These are phyloP conservation scores for Rhinophrynus dorsalis DNA, from an alignment of 2,797 vertebrate genomes.

Conservation along the genomic window DNA sequence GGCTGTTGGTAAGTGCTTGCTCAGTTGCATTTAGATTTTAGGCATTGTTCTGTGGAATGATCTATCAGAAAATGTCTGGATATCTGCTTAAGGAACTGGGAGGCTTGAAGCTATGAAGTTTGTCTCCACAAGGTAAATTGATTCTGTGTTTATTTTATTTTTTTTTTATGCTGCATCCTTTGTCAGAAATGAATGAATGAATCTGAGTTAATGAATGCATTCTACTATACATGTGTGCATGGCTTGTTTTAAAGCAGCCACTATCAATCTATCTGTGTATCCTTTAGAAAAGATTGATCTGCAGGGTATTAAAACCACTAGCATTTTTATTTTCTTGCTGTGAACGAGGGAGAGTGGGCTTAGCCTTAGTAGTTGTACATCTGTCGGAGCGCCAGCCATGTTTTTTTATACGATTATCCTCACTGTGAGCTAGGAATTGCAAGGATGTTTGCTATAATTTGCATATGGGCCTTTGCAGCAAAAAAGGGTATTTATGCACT, in stretches of 20 bases:
- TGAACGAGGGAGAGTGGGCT: conserved; percentile 40
- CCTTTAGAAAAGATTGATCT: too few species aligned
- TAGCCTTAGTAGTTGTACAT: conserved; percentile 54
- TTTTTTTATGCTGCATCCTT: conserved; percentile 25
- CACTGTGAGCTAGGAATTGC: conserved; percentile 49
- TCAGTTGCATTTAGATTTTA: conserved; percentile 72
- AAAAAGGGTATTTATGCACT: conserved; percentile 16
- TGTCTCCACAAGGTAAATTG: conserved; percentile 56
- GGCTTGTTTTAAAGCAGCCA: too few species aligned
- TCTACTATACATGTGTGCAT: too few species aligned
- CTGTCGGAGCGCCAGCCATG: conserved; percentile 67
- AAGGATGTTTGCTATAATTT: conserved; percentile 52
- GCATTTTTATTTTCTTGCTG: background rate
- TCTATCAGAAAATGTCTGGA: conserved; percentile 41
- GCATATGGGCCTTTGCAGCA: conserved; percentile 52
- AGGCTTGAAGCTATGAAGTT: conserved; percentile 59
- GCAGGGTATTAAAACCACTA: too few species aligned
- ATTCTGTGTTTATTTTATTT: conserved; percentile 9
- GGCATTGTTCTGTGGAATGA: conserved; percentile 56
- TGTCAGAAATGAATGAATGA: conserved; percentile 40
- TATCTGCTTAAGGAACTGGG: conserved; percentile 54
- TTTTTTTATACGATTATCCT: conserved; percentile 63
- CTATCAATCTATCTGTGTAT: too few species aligned
- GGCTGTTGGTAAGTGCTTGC: conserved; percentile 78
- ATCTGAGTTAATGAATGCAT: conserved; percentile 19